Conservation (phyloP, 2,113 vertebrate species). For the Corydoras sp. region DNA sequence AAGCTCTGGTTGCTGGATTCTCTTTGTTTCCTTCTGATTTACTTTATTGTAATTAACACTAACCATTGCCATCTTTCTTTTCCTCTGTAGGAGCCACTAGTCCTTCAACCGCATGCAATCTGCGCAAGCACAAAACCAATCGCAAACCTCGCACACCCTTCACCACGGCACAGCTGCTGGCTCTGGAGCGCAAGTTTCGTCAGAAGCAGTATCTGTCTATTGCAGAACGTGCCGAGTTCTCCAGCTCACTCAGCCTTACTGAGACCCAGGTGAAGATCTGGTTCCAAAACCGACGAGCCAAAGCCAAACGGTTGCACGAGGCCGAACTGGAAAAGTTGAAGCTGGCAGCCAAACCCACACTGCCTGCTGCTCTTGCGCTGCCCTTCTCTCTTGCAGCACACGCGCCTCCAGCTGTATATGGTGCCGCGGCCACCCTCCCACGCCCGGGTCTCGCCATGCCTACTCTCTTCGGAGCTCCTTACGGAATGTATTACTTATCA, state of each 20-base stretch:
- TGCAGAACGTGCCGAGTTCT: conserved; percentile 73
- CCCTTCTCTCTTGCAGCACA: conserved; percentile 69
- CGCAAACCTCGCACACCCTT: conserved; percentile 79
- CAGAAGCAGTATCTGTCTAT: conserved; percentile 79
- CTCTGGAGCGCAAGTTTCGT: conserved; percentile 77
- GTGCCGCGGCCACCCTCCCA: conserved; percentile 56
- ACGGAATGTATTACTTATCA: conserved; percentile 78
- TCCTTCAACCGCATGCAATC: conserved; percentile 57
- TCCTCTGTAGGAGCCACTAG: conserved; percentile 51
- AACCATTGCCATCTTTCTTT: neutral
- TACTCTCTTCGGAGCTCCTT: conserved; percentile 71
- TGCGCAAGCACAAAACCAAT: conserved; percentile 80
- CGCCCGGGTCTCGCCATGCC: conserved; percentile 65
- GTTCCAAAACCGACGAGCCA: conserved; percentile 80
- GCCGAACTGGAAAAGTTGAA: conserved; percentile 78
- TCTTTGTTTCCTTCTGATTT: no score
- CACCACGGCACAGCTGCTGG: conserved; percentile 76
- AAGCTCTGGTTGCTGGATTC: no score
- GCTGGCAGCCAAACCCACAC: conserved; percentile 70
- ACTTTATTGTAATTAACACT: neutral
- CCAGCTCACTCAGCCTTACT: conserved; percentile 73
- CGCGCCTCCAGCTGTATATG: conserved; percentile 59
- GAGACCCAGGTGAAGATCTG: conserved; percentile 83
- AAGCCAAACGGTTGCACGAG: conserved; percentile 78
- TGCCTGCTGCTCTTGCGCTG: conserved; percentile 72